phyloP scores from a whole-genome alignment of 1,140 invertebrate species.

The Philopotamus ludificatus region DNA sequence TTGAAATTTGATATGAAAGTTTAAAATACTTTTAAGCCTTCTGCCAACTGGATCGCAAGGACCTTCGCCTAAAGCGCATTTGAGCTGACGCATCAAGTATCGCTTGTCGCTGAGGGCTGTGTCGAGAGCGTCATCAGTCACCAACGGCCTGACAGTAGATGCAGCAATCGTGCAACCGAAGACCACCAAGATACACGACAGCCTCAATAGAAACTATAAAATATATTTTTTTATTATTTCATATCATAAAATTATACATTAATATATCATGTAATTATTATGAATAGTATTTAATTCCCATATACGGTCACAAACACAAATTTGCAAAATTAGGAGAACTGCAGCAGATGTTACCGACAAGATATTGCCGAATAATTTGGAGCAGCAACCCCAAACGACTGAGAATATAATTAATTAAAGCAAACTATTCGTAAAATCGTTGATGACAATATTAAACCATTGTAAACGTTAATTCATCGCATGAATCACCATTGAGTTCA shows the following conservation, averaged over 20 bases:
- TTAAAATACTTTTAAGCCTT: constrained; percentile 64
- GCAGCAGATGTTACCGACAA: too few species aligned
- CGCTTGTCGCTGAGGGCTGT: constrained; percentile 65
- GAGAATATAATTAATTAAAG: background rate
- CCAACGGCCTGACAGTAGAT: constrained; percentile 47
- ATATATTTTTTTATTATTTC: too few species aligned
- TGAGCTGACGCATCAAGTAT: constrained; percentile 68
- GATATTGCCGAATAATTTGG: too few species aligned
- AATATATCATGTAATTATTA: too few species aligned
- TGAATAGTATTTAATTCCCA: too few species aligned
- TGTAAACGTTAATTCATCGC: too few species aligned
- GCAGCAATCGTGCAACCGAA: constrained; percentile 23
- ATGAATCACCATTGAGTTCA: too few species aligned
- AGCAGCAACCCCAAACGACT: background rate
- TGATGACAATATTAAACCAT: too few species aligned
- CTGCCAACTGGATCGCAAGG: constrained; percentile 70
- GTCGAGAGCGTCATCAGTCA: constrained; percentile 65
- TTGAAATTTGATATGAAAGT: background rate
- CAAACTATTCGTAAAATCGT: background rate
- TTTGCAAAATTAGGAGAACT: too few species aligned
- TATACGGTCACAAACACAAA: too few species aligned
- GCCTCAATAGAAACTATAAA: constrained; percentile 44
- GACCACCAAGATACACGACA: constrained; percentile 43
- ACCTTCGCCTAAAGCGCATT: constrained; percentile 69
- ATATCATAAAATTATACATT: too few species aligned